Evolutionary conservation across 2,797 vertebrate genomes (phyloP).

Genomic region (Hypotaenidia philippensis): DNA sequence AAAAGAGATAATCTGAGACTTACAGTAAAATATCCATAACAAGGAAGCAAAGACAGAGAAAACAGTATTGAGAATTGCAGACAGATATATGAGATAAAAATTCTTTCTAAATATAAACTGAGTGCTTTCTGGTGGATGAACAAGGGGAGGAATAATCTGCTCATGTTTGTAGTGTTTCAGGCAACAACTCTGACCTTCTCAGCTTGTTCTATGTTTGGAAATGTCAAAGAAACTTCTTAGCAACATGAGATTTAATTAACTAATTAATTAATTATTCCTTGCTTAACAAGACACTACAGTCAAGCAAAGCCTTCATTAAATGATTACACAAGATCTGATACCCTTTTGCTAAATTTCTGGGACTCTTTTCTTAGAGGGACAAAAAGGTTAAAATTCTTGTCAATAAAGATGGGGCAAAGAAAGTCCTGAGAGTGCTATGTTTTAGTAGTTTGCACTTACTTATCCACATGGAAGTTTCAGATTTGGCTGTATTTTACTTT

Average conservation of each 20-base stretch:
- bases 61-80: not conserved
- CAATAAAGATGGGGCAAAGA: not conserved
- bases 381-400: slow-evolving; percentile 7
- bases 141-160: not conserved
- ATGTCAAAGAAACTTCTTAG: not conserved
- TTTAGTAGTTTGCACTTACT: not conserved
- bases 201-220: not conserved
- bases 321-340: not conserved
- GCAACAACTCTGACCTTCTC: slow-evolving; percentile 1
- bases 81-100: not conserved
- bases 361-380: not conserved
- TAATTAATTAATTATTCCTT: not conserved
- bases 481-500: not conserved
- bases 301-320: not conserved
- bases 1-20: not conserved
- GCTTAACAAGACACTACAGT: not conserved
- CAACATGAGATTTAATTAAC: not conserved
- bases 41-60: not conserved
- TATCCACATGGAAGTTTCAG: not conserved
- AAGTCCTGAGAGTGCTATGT: not conserved
- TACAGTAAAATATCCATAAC: not conserved
- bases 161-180: slow-evolving; percentile 6
- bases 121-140: not conserved
- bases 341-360: not conserved
- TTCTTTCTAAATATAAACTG: not conserved